Evolutionary conservation across 2,888 invertebrate genomes (phyloP).

Genomic region (Choreutis nemorana): DNA sequence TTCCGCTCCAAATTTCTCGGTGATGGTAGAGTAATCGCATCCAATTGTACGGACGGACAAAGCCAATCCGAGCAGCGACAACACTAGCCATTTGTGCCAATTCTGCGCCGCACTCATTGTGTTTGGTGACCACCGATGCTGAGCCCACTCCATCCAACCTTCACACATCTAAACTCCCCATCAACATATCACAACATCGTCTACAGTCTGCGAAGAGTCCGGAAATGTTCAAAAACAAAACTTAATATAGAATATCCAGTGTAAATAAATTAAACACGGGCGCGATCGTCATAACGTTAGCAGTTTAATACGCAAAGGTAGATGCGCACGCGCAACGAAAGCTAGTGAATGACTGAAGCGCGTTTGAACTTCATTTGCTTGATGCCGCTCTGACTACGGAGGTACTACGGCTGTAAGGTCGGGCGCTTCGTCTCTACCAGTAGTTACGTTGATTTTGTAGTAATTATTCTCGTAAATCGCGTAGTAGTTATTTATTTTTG

Average conservation of each 20-base stretch:
- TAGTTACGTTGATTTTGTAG: slow-evolving; percentile 6
- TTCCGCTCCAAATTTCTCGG: slow-evolving; percentile 65
- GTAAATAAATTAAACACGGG: slow-evolving; percentile 10
- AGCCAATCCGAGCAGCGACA: slow-evolving; percentile 63
- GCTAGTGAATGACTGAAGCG: slow-evolving; percentile 41
- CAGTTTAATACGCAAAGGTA: slow-evolving; percentile 19
- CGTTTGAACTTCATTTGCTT: no score
- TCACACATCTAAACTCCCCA: slow-evolving; percentile 22
- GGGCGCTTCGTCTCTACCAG: slow-evolving; percentile 46
- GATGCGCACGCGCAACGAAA: slow-evolving; percentile 52
- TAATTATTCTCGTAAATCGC: background rate
- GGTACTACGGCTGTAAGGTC: slow-evolving; percentile 43
- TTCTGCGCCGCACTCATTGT: slow-evolving; percentile 58
- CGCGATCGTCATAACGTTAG: slow-evolving; percentile 28
- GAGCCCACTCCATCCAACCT: slow-evolving; percentile 31
- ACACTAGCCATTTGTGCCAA: slow-evolving; percentile 64
- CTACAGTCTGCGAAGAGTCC: slow-evolving; percentile 1
- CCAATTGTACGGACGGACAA: slow-evolving; percentile 64
- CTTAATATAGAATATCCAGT: no score
- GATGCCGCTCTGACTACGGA: slow-evolving; percentile 24
- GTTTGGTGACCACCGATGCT: slow-evolving; percentile 27
- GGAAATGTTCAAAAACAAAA: no score
- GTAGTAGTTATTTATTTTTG: no score
- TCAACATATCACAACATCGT: slow-evolving; percentile 20
- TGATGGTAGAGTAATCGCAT: slow-evolving; percentile 63